phyloP scores from a whole-genome alignment of 2,113 vertebrate genomes.

The Ictalurus furcatus region DNA sequence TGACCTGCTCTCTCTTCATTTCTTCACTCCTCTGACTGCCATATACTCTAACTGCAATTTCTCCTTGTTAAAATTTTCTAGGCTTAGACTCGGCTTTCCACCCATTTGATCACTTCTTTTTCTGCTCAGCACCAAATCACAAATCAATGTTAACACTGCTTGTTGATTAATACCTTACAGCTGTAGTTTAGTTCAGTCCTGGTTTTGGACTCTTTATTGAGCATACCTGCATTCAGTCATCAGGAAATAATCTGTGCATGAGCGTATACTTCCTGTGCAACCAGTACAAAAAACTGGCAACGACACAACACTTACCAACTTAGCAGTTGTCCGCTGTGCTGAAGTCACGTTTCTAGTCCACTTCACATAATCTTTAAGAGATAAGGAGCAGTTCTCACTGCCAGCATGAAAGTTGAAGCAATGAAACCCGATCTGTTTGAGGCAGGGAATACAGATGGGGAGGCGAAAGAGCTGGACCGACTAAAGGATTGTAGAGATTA shows the following conservation, averaged over 20 bases:
- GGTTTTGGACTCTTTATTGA: background rate
- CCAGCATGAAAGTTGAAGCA: background rate
- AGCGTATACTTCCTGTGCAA: background rate
- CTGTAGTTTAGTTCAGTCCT: background rate
- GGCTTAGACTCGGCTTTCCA: background rate
- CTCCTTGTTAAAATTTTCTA: background rate
- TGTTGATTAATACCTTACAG: background rate
- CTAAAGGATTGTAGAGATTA: background rate
- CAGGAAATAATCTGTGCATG: constrained; percentile 4
- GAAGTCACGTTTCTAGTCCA: background rate
- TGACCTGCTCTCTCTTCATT: background rate
- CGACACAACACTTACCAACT: background rate
- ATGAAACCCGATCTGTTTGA: background rate
- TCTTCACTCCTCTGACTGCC: background rate
- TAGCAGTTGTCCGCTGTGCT: background rate
- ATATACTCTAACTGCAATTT: background rate
- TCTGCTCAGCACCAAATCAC: background rate
- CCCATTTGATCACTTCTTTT: background rate
- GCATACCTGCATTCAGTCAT: background rate
- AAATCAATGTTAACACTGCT: background rate
- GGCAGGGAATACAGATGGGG: background rate
- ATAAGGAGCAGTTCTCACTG: background rate
- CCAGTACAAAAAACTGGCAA: background rate
- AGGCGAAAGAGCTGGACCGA: background rate
- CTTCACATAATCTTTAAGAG: background rate